A percentile compares a stretch with the other conserved stretches of the same genome.
phyloP scores from a whole-genome alignment of 1,140 invertebrate genomes.

The Lucilia cuprina region DNA sequence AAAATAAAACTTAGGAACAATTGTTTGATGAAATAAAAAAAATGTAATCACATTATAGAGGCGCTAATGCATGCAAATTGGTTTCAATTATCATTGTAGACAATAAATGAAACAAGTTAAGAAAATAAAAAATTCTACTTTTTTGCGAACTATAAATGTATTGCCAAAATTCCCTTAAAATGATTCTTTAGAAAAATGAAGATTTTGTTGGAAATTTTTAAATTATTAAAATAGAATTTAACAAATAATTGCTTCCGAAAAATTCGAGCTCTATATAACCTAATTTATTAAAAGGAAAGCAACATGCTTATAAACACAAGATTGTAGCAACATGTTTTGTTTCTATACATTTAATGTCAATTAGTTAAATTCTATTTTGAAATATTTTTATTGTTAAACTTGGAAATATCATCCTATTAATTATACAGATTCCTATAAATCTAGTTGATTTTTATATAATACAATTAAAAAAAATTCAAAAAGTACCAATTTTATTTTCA shows the following conservation, averaged over 20 bases:
- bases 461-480: too few relatives aligned
- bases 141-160: background rate
- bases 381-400: too few relatives aligned
- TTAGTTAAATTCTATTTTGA: too few relatives aligned
- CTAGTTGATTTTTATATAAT: too few relatives aligned
- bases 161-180: background rate
- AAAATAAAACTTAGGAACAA: background rate
- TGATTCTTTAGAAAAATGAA: background rate
- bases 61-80: conserved; percentile 34
- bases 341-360: too few relatives aligned
- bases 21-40: background rate
- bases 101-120: background rate
- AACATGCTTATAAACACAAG: too few relatives aligned
- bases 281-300: too few relatives aligned
- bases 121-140: background rate
- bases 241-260: background rate
- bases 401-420: too few relatives aligned
- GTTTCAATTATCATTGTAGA: conserved; percentile 10
- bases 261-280: background rate
- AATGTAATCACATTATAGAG: conserved; percentile 16
- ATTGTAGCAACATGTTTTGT: too few relatives aligned
- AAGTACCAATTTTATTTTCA: too few relatives aligned
- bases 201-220: background rate
- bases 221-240: background rate
- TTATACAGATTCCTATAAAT: too few relatives aligned